Base-by-base conservation (phyloP, 2,888 invertebrate species). In the Amphipyra tragopoginis region DNA sequence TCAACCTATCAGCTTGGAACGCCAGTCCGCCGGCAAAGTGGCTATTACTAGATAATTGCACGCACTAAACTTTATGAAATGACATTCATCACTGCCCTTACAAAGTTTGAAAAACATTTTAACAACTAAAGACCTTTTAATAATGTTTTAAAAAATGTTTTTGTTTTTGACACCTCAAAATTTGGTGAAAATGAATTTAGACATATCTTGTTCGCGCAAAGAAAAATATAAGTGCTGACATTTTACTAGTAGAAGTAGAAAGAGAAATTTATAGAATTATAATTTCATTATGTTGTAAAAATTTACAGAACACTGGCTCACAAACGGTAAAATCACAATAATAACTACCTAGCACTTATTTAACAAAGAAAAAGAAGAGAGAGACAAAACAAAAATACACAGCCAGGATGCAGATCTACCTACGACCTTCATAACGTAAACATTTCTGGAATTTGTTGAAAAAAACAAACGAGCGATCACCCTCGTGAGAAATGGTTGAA, bases 371-470 rank as follows among this genome's bases (percentile, higher is more conserved):
- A 54, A 44, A 49, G 52, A 50, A 50, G 47, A 56, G 59, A 65
- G 39, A 43, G 15, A 43, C 44, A 50, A 43, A 69, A 59, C 54
- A 57, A 64, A 67, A 53, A 65, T 56, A 65, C 40, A 51, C 39
- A 29, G 47, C 38, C 45, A 54, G 62, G 62, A 69, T 69, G 68
- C 72, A 75, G 72, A 69, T 64, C 78, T 70, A 76, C 85, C 88
- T 89, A 90, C 87, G 88, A 79, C 91, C 87, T 90, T 90, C 89
- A 85, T 84, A 89, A 86, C 83, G 87, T 89, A 93, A 93, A 91
- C 88, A 93, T 89, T 85, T 84, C 55, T 71, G 93, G 94, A 94
- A 94, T 94, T 90, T 81, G 83, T 72, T 75, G 81, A 88, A 91
- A 88, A 91, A 90, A 89, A 85, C 79, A 79, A 85, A 72, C 80